Evolutionary conservation across 2,113 vertebrate species (phyloP).

Genomic region (Numida meleagris): DNA sequence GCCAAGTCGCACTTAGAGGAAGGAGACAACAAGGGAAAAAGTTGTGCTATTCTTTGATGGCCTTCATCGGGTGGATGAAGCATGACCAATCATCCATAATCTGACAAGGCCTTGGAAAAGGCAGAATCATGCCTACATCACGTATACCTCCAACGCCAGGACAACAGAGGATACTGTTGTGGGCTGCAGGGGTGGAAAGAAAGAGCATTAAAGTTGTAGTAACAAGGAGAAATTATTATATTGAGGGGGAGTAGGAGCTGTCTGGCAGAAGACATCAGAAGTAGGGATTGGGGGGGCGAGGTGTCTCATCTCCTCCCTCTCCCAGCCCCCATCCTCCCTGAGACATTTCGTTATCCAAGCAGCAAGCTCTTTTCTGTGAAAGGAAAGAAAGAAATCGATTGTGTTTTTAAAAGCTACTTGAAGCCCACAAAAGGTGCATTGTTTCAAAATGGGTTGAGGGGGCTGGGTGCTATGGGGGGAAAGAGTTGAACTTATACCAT

Average conservation of each 20-base stretch:
- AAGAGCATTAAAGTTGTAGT: constrained; percentile 33
- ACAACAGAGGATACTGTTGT: constrained; percentile 45
- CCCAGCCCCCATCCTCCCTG: neutral
- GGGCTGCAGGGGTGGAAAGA: neutral
- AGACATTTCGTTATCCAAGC: constrained; percentile 63
- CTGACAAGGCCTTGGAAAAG: constrained; percentile 43
- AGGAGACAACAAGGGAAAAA: constrained; percentile 44
- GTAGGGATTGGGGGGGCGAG: neutral
- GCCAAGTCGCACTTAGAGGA: constrained; percentile 38
- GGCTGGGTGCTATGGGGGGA: constrained; percentile 55
- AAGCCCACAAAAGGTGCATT: constrained; percentile 70
- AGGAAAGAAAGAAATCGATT: constrained; percentile 70
- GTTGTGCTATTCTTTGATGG: constrained; percentile 49
- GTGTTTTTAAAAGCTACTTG: constrained; percentile 63
- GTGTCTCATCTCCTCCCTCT: neutral
- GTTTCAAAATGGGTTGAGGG: constrained; percentile 68
- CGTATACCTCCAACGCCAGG: neutral
- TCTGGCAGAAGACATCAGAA: constrained; percentile 41
- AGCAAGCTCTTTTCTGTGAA: constrained; percentile 42
- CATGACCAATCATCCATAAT: constrained; percentile 64
- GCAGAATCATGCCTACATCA: constrained; percentile 19
- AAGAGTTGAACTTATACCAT: constrained; percentile 65
- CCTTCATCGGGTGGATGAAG: constrained; percentile 28
- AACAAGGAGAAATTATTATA: constrained; percentile 32
- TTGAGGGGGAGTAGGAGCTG: neutral